A percentile compares a stretch with the other conserved stretches of the same genome.
phyloP scores from a whole-genome alignment of 64 coral and sea anemone species.

The Stylophora pistillata region DNA sequence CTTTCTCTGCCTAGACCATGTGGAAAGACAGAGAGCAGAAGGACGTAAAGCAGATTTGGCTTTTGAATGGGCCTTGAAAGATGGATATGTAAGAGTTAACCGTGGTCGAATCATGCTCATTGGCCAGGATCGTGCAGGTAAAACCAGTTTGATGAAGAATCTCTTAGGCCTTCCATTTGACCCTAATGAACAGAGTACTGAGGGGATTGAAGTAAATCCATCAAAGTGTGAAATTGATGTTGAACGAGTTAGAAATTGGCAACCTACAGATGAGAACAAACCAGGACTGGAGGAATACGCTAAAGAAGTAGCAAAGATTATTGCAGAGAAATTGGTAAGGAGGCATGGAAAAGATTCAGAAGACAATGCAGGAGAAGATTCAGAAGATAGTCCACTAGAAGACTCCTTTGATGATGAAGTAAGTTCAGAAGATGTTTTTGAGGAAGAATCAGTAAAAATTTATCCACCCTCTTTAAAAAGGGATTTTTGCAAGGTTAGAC shows the following conservation, averaged over 20 bases:
- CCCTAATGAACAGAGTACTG: slow-evolving; percentile 16
- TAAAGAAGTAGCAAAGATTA: not conserved
- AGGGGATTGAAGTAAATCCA: slow-evolving; percentile 26
- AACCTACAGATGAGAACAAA: not conserved
- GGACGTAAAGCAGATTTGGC: not conserved
- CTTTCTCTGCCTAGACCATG: no score
- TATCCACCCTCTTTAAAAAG: no score
- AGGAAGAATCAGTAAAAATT: no score
- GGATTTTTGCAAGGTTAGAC: no score
- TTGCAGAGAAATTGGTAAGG: no score
- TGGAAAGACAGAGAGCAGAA: not conserved
- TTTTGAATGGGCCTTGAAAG: slow-evolving; percentile 4
- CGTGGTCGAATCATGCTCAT: slow-evolving; percentile 22
- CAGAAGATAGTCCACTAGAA: no score
- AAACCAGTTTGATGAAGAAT: slow-evolving; percentile 45
- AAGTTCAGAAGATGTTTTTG: no score
- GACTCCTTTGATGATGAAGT: no score
- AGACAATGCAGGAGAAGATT: no score
- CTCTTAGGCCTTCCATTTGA: slow-evolving; percentile 40
- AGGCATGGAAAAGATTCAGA: no score
- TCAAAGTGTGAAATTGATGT: slow-evolving; percentile 25
- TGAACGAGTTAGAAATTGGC: slow-evolving; percentile 15
- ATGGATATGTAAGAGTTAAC: slow-evolving; percentile 9
- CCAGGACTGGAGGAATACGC: not conserved
- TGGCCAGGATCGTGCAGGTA: slow-evolving; percentile 40